Base-by-base conservation (phyloP, 2,797 vertebrate genomes). In the Pelodytes ibericus region DNA sequence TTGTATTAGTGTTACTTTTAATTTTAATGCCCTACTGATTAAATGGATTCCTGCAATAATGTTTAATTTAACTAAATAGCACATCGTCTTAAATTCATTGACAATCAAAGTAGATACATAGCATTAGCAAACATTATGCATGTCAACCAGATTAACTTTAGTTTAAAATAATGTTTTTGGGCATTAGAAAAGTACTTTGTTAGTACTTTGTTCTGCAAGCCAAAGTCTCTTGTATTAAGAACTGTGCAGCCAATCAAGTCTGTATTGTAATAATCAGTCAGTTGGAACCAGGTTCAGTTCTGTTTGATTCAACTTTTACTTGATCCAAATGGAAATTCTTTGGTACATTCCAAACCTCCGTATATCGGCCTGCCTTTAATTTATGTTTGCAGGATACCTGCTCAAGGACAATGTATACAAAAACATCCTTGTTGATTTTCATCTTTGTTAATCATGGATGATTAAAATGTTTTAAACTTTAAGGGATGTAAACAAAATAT, bases 251-350 rank as follows among this genome's bases (percentile, higher is more conserved):
- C 11, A 15, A 15, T 49, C 44, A 49, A 49, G 18, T 49, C 18
- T 49, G 44, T 16, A 49, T 39, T 39, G 36, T 39, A 13, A 39
- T 49, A 49, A 10, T 49, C 44, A 49, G 13, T 49, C 44, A 49
- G 44, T 49, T 49, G 44, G 44, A 49, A 49, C 13, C 44, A 49
- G 44, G 44, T 49, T 49, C 44, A 49, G 51, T 56, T 22, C 22
- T 24, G 13, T 27, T 59, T 29, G 2, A 59, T 16, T 25, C 25
- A 27, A 59, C 20, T 27, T 49, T n/a, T 49, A 49, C 44, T 15
- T 2, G 11, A 49, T 49, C 18, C 44, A 15, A 49, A 49, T 15
- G 44, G 18, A 49, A 13, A 15, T 13, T 49, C 18, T 49, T 49
- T 13, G 44, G 13, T 16, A 49, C 44, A 49, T 49, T 15, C 44